Conservation (phyloP, 2,113 vertebrate species). For the Nothoprocta pentlandii region DNA sequence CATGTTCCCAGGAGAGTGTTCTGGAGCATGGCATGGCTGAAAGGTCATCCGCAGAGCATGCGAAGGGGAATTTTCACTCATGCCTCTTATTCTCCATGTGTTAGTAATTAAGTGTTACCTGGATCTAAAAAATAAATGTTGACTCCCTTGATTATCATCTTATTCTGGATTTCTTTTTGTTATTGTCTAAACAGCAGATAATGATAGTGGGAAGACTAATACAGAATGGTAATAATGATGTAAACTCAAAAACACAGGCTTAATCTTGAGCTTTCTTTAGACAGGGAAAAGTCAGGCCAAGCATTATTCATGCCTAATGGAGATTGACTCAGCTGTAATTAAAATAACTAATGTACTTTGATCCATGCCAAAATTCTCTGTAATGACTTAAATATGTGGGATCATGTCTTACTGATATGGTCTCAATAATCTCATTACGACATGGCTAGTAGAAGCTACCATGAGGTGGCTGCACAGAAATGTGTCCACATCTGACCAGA, state of each 20-base stretch:
- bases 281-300: constrained; percentile 20
- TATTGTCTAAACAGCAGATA: neutral
- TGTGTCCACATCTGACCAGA: constrained; percentile 20
- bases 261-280: neutral
- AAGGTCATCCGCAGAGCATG: neutral
- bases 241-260: neutral
- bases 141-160: neutral
- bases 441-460: constrained; percentile 36
- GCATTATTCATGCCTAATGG: constrained; percentile 35
- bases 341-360: constrained; percentile 57
- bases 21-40: neutral
- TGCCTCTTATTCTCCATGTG: neutral
- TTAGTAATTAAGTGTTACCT: neutral
- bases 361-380: constrained; percentile 7
- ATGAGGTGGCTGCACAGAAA: constrained; percentile 33
- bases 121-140: neutral
- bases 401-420: constrained; percentile 31
- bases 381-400: constrained; percentile 58
- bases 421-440: constrained; percentile 40
- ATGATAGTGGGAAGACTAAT: neutral
- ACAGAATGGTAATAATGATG: neutral
- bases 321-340: constrained; percentile 59
- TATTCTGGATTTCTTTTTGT: neutral
- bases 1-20: neutral
- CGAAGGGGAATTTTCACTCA: fast-evolving